Evolutionary conservation across 2,797 vertebrate genomes (phyloP).

Genomic region (Oophaga sylvatica): DNA sequence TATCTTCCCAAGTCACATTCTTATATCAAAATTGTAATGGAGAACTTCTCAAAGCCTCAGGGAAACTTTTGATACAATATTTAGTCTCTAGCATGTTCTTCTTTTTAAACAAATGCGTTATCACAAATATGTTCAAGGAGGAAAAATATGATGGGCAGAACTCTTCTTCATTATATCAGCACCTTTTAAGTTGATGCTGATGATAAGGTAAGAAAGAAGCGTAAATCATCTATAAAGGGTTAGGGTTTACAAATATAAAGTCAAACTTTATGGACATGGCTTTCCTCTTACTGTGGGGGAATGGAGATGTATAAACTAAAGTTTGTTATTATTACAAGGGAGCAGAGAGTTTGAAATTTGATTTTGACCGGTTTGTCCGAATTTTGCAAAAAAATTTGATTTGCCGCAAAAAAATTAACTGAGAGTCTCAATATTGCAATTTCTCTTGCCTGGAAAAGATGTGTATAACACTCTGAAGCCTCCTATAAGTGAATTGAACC

Average conservation of each 20-base stretch:
- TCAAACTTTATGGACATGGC: not conserved
- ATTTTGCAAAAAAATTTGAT: no score
- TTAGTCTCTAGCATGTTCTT: slow-evolving; percentile 44
- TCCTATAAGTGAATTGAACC: no score
- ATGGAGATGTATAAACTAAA: not conserved
- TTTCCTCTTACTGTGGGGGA: not conserved
- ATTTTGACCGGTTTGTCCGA: no score
- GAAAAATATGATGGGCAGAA: slow-evolving; percentile 10
- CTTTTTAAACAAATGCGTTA: slow-evolving; percentile 44
- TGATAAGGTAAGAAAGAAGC: not conserved
- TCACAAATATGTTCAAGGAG: slow-evolving; percentile 33
- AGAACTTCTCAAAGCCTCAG: slow-evolving; percentile 60
- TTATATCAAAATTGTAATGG: slow-evolving; percentile 62
- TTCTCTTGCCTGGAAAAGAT: no score
- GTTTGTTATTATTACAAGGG: not conserved
- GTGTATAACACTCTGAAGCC: no score
- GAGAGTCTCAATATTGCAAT: no score
- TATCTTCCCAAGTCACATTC: slow-evolving; percentile 63
- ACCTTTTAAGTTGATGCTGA: slow-evolving; percentile 12
- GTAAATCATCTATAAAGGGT: not conserved
- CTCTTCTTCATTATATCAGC: slow-evolving; percentile 8
- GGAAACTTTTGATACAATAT: slow-evolving; percentile 61
- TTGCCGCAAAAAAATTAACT: no score
- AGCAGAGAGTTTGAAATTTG: no score
- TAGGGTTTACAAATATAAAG: not conserved